Evolutionary conservation across 2,113 vertebrate species (phyloP), one percentile per base, ranked within the genome.

Genomic region (Mixornis gularis): DNA sequence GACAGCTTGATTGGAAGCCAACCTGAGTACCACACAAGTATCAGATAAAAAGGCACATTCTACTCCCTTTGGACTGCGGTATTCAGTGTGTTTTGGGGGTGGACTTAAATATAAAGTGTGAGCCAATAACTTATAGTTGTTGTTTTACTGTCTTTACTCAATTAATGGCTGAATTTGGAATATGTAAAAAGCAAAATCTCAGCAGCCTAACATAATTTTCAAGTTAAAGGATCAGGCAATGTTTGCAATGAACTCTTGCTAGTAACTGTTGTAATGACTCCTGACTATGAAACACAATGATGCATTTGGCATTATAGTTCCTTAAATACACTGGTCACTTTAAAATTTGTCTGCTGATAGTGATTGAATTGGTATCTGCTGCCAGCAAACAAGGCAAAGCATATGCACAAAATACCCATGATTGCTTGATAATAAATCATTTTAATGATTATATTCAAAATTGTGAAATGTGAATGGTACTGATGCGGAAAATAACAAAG

Each of bases 321-420:
- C 68, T 93, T 78, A 84, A 60, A 89, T 73, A 40, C 43, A 78
- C 12, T 65, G 80, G 51, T 94, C 82, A 64, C 92, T 97, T 97
- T 92, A 95, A 97, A 96, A 95, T 92, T 96, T 93, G 89, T 76
- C 83, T 56, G 6, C 74, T 89, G 65, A 41, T 90, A 95, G 85
- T 77, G 66, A 79, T 71, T 79, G 79, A 53, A 85, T 94, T 92
- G 92, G 64, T 95, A 85, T 91, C 85, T 86, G 65, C 92, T 96
- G 94, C 92, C 96, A 97, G 92, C 49, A 94, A 96, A 97, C 96
- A 97, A 97, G 90, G 92, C 79, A 96, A 97, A 97, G 74, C 96
- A 95, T 96, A 95, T 96, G 91, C 84, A 91, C 87, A 87, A 94
- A 97, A 94, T 94, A 72, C 62, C 81, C 87, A 46, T 83, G 93